Conservation (phyloP, 2,888 invertebrate genomes). For the Spialia ferax region DNA sequence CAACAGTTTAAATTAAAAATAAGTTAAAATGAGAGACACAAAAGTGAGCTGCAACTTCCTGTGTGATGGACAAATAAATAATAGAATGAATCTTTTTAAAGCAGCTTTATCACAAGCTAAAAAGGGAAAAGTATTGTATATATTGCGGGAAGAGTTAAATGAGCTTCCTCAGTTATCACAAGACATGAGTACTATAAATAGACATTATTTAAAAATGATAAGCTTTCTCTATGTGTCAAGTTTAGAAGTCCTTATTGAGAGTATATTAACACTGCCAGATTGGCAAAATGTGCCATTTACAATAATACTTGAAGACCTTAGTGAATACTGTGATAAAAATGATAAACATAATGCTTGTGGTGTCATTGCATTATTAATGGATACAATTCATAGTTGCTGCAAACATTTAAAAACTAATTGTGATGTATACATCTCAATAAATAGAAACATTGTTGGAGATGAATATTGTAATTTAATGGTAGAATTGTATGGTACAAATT, state of each 20-base stretch:
- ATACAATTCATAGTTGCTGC: constrained; percentile 65
- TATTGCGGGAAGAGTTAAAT: constrained; percentile 68
- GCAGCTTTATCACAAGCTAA: constrained; percentile 65
- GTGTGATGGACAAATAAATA: constrained; percentile 58
- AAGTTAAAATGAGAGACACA: constrained; percentile 38
- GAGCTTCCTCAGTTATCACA: constrained; percentile 76
- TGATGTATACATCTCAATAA: constrained; percentile 61
- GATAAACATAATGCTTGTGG: constrained; percentile 71
- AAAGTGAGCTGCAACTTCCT: constrained; percentile 56
- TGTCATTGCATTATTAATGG: constrained; percentile 64
- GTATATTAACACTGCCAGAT: constrained; percentile 64
- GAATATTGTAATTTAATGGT: constrained; percentile 62
- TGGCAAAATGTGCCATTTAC: constrained; percentile 74
- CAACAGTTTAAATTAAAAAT: no score
- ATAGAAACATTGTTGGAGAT: constrained; percentile 58
- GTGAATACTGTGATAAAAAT: constrained; percentile 61
- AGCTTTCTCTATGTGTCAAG: constrained; percentile 73
- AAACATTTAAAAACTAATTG: constrained; percentile 54
- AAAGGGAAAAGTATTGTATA: constrained; percentile 74
- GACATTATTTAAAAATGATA: constrained; percentile 78
- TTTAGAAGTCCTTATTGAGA: constrained; percentile 67
- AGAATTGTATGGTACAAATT: constrained; percentile 58
- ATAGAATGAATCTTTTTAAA: constrained; percentile 71
- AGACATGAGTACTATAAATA: constrained; percentile 63
- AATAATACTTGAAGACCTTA: constrained; percentile 73